A percentile compares a stretch with the other conserved stretches of the same genome.
These are phyloP conservation scores for Anastrepha obliqua DNA, from an alignment of 1,140 invertebrate species.

Conservation along the genomic window DNA sequence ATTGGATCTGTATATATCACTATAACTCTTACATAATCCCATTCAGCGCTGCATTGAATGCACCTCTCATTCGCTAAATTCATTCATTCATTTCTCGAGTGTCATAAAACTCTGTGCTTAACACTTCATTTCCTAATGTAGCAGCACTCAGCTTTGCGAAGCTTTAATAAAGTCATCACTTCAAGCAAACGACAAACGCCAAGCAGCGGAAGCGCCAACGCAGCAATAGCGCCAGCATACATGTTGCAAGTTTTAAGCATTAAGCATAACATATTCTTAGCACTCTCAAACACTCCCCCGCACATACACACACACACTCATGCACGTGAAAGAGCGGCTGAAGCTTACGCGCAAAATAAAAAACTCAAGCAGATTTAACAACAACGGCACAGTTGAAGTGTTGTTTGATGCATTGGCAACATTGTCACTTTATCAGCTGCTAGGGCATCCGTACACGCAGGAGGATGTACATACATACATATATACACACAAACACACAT, in stretches of 20 bases:
- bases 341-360: neutral
- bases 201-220: neutral
- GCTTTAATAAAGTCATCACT: constrained; percentile 44
- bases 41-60: neutral
- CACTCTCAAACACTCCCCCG: neutral
- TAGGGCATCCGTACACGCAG: neutral
- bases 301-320: neutral
- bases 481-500: neutral
- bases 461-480: neutral
- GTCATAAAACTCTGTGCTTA: constrained; percentile 29
- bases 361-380: neutral
- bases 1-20: neutral
- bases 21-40: neutral
- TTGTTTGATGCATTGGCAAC: constrained; percentile 46
- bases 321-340: no score
- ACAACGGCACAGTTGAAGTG: neutral
- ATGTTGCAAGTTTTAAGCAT: neutral
- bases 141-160: constrained; percentile 19
- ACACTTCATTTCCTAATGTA: constrained; percentile 23
- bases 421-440: constrained; percentile 39
- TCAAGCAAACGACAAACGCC: neutral
- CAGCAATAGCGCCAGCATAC: neutral
- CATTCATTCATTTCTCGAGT: constrained; percentile 20
- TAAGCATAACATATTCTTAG: neutral
- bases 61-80: neutral